Percentiles rank a stretch among this genome's conserved stretches.
These are phyloP conservation scores for Penaeus chinensis DNA, from an alignment of 1,140 invertebrate genomes.

Conservation along the genomic window DNA sequence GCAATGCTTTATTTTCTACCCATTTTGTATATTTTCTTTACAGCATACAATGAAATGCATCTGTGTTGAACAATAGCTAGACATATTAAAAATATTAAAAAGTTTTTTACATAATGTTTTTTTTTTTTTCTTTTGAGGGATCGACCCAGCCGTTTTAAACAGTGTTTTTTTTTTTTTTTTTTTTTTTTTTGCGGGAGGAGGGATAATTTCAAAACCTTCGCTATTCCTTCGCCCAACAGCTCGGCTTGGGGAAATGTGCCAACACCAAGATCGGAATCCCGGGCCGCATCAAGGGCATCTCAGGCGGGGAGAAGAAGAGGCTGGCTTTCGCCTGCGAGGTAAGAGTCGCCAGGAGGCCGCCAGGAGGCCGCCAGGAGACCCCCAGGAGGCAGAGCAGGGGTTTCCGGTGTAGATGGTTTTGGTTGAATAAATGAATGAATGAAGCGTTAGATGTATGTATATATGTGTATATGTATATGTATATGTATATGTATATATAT, in stretches of 20 bases:
- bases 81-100: too few relatives aligned
- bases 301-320: conserved; percentile 94
- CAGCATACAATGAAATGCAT: background rate
- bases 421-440: too few relatives aligned
- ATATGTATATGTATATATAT: too few relatives aligned
- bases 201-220: too few relatives aligned
- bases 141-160: background rate
- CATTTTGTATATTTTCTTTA: background rate
- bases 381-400: too few relatives aligned
- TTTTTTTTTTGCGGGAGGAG: background rate
- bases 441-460: too few relatives aligned
- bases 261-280: conserved; percentile 90
- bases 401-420: too few relatives aligned
- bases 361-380: too few relatives aligned
- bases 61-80: background rate
- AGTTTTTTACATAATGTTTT: too few relatives aligned
- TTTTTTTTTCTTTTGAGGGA: too few relatives aligned
- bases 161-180: background rate
- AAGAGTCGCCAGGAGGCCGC: background rate
- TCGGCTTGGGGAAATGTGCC: conserved; percentile 86
- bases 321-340: conserved; percentile 92
- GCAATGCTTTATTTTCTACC: too few relatives aligned
- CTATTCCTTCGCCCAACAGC: conserved; percentile 69
- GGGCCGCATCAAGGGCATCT: conserved; percentile 85
- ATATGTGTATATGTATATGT: too few relatives aligned